Evolutionary conservation across 2,888 invertebrate genomes (phyloP).

Genomic region (Coenonympha glycerion): DNA sequence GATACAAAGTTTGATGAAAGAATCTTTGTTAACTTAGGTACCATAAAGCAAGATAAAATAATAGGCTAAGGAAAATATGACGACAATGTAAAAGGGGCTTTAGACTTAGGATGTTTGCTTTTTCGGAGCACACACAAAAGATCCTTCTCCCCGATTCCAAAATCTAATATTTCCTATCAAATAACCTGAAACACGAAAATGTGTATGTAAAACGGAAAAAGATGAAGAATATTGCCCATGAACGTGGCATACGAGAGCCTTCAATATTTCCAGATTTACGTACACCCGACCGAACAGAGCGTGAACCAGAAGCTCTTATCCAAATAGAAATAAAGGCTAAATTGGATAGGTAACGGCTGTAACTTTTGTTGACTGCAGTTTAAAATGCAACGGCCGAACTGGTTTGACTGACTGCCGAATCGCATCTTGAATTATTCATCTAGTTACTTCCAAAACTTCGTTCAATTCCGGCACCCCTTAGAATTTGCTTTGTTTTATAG

Average conservation of each 20-base stretch:
- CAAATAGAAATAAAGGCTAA: slow-evolving; percentile 7
- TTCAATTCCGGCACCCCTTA: slow-evolving; percentile 44
- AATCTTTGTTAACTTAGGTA: no score
- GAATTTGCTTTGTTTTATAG: slow-evolving; percentile 63
- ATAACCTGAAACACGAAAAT: slow-evolving; percentile 28
- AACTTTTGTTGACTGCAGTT: slow-evolving; percentile 37
- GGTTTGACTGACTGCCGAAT: slow-evolving; percentile 70
- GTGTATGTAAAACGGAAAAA: slow-evolving; percentile 45
- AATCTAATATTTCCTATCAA: slow-evolving; percentile 26
- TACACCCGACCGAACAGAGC: slow-evolving; percentile 3
- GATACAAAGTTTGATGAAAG: no score
- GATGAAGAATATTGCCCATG: slow-evolving; percentile 52
- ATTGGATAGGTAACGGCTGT: slow-evolving; percentile 19
- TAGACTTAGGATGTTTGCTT: not conserved
- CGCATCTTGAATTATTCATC: slow-evolving; percentile 72
- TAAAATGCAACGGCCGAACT: slow-evolving; percentile 59
- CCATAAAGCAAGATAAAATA: no score
- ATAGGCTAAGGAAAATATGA: not conserved
- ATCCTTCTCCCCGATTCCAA: slow-evolving; percentile 12
- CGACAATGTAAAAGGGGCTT: not conserved
- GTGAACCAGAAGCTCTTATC: slow-evolving; percentile 8
- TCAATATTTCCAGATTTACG: slow-evolving; percentile 53
- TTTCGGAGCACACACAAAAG: slow-evolving; percentile 10
- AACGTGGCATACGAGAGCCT: slow-evolving; percentile 55
- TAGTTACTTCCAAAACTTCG: slow-evolving; percentile 57